phyloP scores from a whole-genome alignment of 1,140 invertebrate species.

The Hetaerina americana region DNA sequence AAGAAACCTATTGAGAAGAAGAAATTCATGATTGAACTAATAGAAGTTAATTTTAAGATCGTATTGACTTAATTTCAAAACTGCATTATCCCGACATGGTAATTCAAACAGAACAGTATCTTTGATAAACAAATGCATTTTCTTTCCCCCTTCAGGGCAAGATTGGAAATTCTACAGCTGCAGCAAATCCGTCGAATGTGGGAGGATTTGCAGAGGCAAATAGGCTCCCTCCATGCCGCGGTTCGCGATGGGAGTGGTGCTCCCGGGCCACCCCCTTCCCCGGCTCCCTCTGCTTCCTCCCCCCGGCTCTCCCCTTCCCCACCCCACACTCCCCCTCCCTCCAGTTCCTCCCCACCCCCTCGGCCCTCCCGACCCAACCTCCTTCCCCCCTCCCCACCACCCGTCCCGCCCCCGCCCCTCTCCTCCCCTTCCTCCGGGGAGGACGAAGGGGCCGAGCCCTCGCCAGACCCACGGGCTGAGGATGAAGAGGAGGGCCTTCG shows the following conservation, averaged over 20 bases:
- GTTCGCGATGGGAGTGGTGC: conserved; percentile 25
- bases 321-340: conserved; percentile 6
- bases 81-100: too few species aligned
- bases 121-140: too few species aligned
- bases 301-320: conserved; percentile 6
- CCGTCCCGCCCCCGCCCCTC: neutral
- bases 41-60: too few species aligned
- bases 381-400: neutral
- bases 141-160: conserved; percentile 14
- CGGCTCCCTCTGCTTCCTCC: neutral
- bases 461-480: neutral
- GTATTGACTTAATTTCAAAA: too few species aligned
- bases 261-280: conserved; percentile 13
- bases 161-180: conserved; percentile 30
- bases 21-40: too few species aligned
- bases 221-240: conserved; percentile 36
- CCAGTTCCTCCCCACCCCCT: neutral
- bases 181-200: conserved; percentile 47
- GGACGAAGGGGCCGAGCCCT: neutral
- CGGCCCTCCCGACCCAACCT: neutral
- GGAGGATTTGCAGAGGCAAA: conserved; percentile 44
- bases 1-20: too few species aligned
- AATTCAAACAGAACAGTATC: too few species aligned
- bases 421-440: neutral
- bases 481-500: neutral